phyloP scores from a whole-genome alignment of 2,113 vertebrate genomes.

The Prionailurus bengalensis region DNA sequence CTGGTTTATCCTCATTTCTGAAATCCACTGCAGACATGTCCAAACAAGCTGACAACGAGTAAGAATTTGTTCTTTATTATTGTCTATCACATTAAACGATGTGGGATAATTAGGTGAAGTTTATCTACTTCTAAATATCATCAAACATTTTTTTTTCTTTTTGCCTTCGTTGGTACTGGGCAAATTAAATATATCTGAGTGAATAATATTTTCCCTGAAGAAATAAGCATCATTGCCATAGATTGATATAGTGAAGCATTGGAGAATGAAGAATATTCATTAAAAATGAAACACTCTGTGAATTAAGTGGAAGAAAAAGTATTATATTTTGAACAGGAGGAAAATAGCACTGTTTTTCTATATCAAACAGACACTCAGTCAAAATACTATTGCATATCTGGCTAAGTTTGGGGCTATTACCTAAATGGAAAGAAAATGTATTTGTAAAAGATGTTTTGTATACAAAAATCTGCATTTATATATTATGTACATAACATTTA shows the following conservation, averaged over 20 bases:
- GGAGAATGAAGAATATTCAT: background rate
- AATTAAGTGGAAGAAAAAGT: background rate
- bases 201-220: background rate
- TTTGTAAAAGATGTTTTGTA: constrained; percentile 42
- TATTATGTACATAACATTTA: constrained; percentile 35
- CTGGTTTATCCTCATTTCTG: background rate
- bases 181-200: background rate
- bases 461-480: constrained; percentile 5
- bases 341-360: constrained; percentile 13
- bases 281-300: constrained; percentile 3
- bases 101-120: background rate
- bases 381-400: constrained; percentile 28
- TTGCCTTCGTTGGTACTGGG: background rate
- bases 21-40: background rate
- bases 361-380: background rate
- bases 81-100: background rate
- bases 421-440: constrained; percentile 39
- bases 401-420: constrained; percentile 28
- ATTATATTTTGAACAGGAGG: background rate
- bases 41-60: background rate
- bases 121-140: background rate
- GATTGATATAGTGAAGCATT: background rate
- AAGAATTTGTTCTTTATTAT: background rate
- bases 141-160: background rate
- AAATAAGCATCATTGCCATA: background rate